Base-by-base conservation (phyloP, 2,113 vertebrate genomes). In the Tragelaphus strepsiceros region DNA sequence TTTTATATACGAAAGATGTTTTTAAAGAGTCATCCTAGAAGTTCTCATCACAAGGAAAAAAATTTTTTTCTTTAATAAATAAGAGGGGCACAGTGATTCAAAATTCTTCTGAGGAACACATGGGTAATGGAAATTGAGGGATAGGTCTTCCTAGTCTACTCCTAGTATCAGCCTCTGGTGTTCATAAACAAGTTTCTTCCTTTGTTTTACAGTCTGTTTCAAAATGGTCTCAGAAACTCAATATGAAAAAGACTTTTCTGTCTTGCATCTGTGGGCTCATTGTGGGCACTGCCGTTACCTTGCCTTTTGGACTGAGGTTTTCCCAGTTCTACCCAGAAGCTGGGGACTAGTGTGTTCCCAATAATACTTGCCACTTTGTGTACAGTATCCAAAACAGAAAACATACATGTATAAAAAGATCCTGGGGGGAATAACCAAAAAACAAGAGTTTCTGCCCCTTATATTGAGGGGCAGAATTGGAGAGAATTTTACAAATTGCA, bases 191-290 rank as follows among this genome's bases (percentile, higher is more conserved):
- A 53, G 19, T 80, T 85, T 94, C 59, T 90, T 49, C 24, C 46
- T 80, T 15, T 56, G 85, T 86, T 97, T 96, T 58, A 96, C 6
- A 94, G 83, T 32, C 78, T 78, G 43, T 92, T 96, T 87, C 54
- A 80, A 96, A 92, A 87, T 46, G 46, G 49, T n/a, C 53, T 92
- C 35, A 49, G 9, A 24, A 90, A 39, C 12, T 77, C 28, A 67
- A 21, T 26, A 54, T n/a, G 28, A 54, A 90, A 83, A 67, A 91
- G 10, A 62, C 43, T 53, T n/a, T 51, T 51, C 74, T 56, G 17
- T 53, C 39, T 24, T 78, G 6, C 16, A 46, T 35, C 28, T 82
- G 26, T 71, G 53, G 85, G 51, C 39, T 80, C 80, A 97, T 64
- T 24, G 7, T 24, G 16, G 28, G n/a, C 28, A 43, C 0, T 88